Conservation (phyloP, 2,888 invertebrate species). For the Dusona sp. region DNA sequence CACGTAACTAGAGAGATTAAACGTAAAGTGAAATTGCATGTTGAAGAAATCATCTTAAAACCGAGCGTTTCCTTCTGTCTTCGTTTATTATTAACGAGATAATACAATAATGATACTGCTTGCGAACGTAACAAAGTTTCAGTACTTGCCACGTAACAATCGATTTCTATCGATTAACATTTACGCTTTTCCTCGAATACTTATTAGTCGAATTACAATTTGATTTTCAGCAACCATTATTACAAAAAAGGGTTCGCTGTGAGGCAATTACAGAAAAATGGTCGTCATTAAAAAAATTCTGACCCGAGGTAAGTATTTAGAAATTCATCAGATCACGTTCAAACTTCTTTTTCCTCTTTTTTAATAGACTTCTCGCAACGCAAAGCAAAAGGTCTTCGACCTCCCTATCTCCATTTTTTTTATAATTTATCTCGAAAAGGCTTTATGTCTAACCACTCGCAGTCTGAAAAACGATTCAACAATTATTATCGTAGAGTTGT, state of each 20-base stretch:
- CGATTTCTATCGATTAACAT: neutral
- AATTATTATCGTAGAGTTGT: neutral
- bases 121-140: slow-evolving; percentile 13
- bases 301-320: neutral
- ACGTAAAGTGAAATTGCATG: neutral
- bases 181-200: neutral
- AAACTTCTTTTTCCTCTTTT: neutral
- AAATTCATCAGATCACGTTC: neutral
- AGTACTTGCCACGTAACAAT: neutral
- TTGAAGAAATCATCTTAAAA: neutral
- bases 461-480: neutral
- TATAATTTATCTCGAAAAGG: neutral
- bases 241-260: neutral
- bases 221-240: neutral
- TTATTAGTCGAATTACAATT: neutral
- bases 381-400: neutral
- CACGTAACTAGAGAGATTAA: neutral
- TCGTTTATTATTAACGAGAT: neutral
- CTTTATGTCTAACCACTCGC: neutral
- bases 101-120: neutral
- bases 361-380: neutral
- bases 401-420: neutral
- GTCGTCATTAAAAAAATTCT: neutral
- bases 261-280: neutral
- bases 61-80: neutral